Evolutionary conservation across 2,888 invertebrate genomes (phyloP).

Genomic region (Hartigia nigra): DNA sequence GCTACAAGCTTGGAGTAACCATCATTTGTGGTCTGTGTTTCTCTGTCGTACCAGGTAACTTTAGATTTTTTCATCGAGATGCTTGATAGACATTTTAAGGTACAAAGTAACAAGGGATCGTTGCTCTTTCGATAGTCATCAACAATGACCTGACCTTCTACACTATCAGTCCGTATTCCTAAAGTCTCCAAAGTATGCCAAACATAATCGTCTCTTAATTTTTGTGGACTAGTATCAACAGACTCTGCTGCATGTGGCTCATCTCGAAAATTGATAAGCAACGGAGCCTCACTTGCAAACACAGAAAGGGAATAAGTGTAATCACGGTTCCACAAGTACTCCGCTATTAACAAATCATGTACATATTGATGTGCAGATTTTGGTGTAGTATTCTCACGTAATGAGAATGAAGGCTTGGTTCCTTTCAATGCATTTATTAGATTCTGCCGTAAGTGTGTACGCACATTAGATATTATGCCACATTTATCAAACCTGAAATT

Average conservation of each 20-base stretch:
- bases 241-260: constrained; percentile 21
- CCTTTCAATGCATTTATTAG: constrained; percentile 58
- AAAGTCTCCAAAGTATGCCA: constrained; percentile 56
- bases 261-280: constrained; percentile 56
- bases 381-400: constrained; percentile 35
- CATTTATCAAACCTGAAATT: constrained; percentile 59
- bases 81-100: constrained; percentile 46
- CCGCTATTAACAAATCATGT: constrained; percentile 60
- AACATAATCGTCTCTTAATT: constrained; percentile 57
- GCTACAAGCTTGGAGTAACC: constrained; percentile 28
- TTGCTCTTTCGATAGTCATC: constrained; percentile 50
- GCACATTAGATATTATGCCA: constrained; percentile 61
- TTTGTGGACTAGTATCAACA: constrained; percentile 32
- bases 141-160: constrained; percentile 50
- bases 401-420: constrained; percentile 46
- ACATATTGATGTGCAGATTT: constrained; percentile 61
- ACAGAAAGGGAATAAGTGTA: constrained; percentile 61
- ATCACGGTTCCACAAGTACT: constrained; percentile 60
- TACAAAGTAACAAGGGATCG: constrained; percentile 53
- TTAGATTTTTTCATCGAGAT: constrained; percentile 19
- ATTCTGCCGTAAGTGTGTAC: constrained; percentile 60
- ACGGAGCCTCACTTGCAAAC: constrained; percentile 61
- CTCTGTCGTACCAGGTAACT: not conserved
- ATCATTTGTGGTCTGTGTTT: not conserved
- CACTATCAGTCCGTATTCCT: constrained; percentile 51